Percentiles rank a stretch among this genome's conserved stretches.
Evolutionary conservation across 2,113 vertebrate genomes (phyloP).

Genomic region (Phylloscopus trochilus): DNA sequence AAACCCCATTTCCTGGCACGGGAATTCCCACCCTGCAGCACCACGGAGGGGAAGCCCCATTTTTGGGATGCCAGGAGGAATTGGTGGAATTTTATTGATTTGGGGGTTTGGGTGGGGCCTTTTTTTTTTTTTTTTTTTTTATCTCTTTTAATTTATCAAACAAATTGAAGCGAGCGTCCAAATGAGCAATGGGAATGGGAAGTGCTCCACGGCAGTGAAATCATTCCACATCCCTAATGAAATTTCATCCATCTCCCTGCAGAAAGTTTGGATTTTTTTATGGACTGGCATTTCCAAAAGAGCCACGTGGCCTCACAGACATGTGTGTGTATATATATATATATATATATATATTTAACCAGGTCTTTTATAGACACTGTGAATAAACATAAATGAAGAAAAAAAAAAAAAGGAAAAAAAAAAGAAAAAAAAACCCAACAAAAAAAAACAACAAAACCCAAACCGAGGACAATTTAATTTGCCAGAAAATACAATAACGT

Average conservation of each 20-base stretch:
- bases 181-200: slow-evolving; percentile 40
- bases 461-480: slow-evolving; percentile 7
- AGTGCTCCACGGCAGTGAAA: not conserved
- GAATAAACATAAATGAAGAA: not conserved
- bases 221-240: not conserved
- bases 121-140: not conserved
- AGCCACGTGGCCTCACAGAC: not conserved
- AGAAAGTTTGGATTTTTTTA: slow-evolving; percentile 17
- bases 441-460: not conserved
- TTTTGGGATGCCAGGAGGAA: not conserved
- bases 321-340: fast-evolving
- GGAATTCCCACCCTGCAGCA: not conserved
- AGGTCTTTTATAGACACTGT: not conserved
- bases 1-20: not conserved
- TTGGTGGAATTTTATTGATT: fast-evolving
- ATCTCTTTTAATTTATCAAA: not conserved
- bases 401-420: no score
- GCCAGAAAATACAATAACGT: not conserved
- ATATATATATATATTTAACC: not conserved
- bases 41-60: fast-evolving
- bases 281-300: not conserved
- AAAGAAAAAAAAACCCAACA: no score
- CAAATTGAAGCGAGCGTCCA: not conserved
- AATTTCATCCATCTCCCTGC: not conserved
- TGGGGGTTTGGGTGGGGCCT: not conserved